A percentile compares a stretch with the other conserved stretches of the same genome.
These are phyloP conservation scores for Crepidodera aurea DNA, from an alignment of 2,888 invertebrate species.

Conservation along the genomic window DNA sequence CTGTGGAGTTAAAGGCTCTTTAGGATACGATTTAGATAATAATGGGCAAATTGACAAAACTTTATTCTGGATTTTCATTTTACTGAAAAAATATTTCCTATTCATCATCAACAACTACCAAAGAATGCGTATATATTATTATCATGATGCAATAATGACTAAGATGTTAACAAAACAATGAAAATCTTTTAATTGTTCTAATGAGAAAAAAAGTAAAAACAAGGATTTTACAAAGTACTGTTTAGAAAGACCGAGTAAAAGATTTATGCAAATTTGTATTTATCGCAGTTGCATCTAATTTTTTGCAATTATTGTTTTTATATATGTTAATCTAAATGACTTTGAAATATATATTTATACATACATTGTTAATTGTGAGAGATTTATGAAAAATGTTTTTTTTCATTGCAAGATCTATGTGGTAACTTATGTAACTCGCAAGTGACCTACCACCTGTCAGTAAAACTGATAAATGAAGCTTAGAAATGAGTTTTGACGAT, in stretches of 20 bases:
- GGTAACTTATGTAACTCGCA: too few relatives aligned
- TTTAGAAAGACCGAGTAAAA: conserved; percentile 10
- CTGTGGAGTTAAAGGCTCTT: too few relatives aligned
- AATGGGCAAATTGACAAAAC: too few relatives aligned
- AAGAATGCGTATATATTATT: conserved; percentile 1
- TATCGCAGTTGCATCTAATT: not conserved
- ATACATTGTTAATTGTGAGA: not conserved
- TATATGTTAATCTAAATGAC: not conserved
- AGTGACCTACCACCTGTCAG: too few relatives aligned
- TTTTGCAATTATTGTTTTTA: not conserved
- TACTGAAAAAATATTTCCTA: too few relatives aligned
- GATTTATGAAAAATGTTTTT: not conserved
- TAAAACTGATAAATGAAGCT: too few relatives aligned
- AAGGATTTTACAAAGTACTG: conserved; percentile 3
- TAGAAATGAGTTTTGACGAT: too few relatives aligned
- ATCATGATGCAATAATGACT: conserved; percentile 15
- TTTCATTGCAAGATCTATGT: not conserved
- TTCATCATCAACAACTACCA: too few relatives aligned
- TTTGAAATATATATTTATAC: not conserved
- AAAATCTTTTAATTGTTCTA: conserved; percentile 19
- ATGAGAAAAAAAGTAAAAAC: conserved; percentile 14
- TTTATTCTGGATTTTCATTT: too few relatives aligned
- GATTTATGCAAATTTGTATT: conserved; percentile 5
- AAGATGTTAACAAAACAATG: conserved; percentile 16
- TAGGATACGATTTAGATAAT: too few relatives aligned